phyloP scores from a whole-genome alignment of 64 coral and sea anemone genomes.

The Pocillopora verrucosa region DNA sequence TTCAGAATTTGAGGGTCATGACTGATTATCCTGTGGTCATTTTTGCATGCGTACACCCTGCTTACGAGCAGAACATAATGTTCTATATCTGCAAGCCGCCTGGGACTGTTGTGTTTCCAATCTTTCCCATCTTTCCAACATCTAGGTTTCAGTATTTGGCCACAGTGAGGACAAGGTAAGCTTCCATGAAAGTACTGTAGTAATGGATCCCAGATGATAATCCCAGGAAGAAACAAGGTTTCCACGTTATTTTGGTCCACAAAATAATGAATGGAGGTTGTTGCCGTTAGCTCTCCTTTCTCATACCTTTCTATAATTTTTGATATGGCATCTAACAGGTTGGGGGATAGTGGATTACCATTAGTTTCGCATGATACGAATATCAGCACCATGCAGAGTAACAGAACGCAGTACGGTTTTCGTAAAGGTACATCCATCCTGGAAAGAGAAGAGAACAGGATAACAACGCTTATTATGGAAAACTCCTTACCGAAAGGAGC shows the following conservation, averaged over 20 bases:
- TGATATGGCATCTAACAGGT: neutral
- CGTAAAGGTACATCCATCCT: too few relatives aligned
- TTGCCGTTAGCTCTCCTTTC: neutral
- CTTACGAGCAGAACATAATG: constrained; percentile 20
- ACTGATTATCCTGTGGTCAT: constrained; percentile 27
- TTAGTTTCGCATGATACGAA: neutral
- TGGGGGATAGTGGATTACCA: neutral
- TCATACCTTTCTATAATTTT: constrained; percentile 18
- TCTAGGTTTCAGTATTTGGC: constrained; percentile 34
- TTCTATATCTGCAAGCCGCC: constrained; percentile 34
- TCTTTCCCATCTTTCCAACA: constrained; percentile 48
- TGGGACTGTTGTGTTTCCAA: constrained; percentile 39
- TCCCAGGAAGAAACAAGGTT: constrained; percentile 15
- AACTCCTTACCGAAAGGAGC: too few relatives aligned
- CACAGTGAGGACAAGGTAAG: constrained; percentile 43
- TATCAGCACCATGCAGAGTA: too few relatives aligned
- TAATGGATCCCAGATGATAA: constrained; percentile 44
- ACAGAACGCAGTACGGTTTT: too few relatives aligned
- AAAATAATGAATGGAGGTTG: neutral
- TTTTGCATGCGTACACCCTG: constrained; percentile 31
- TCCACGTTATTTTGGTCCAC: neutral
- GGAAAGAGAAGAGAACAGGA: too few relatives aligned
- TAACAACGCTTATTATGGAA: too few relatives aligned
- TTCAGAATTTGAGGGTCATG: constrained; percentile 50
- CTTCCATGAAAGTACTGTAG: constrained; percentile 13